Percentiles rank a stretch among this genome's conserved stretches.
phyloP scores from a whole-genome alignment of 2,113 vertebrate genomes.

The Nycticorax nycticorax region DNA sequence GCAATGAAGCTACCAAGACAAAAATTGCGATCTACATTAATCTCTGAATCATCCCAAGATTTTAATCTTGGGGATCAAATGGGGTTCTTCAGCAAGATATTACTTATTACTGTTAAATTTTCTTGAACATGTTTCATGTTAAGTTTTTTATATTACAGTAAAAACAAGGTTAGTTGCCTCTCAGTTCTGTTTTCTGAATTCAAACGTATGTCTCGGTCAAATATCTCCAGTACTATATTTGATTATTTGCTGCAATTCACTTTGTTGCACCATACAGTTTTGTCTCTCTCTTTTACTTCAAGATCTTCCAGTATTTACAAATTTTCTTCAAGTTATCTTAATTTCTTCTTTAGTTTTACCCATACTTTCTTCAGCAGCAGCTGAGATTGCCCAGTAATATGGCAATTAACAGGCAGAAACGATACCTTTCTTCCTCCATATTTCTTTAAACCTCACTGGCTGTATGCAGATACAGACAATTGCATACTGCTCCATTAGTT shows the following conservation, averaged over 20 bases:
- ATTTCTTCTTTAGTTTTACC: background rate
- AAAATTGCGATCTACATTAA: background rate
- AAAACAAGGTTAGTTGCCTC: background rate
- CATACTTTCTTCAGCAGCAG: background rate
- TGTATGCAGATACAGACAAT: background rate
- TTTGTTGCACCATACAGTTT: background rate
- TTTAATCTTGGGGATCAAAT: background rate
- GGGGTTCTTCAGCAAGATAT: background rate
- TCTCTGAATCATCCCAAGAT: background rate
- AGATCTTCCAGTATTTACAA: background rate
- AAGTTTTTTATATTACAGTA: background rate
- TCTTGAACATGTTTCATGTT: background rate
- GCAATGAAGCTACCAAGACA: background rate
- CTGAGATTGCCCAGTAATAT: background rate
- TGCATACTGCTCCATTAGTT: background rate
- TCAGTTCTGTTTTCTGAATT: background rate
- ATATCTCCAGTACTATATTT: background rate
- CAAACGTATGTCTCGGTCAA: background rate
- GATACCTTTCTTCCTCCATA: background rate
- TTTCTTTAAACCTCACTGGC: background rate
- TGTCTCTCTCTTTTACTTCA: background rate
- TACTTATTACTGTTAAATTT: background rate
- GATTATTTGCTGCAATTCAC: background rate
- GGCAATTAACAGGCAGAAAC: background rate
- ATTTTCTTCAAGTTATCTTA: background rate